Base-by-base conservation (phyloP, 2,888 invertebrate genomes). In the Mesorhabditis sp. region DNA sequence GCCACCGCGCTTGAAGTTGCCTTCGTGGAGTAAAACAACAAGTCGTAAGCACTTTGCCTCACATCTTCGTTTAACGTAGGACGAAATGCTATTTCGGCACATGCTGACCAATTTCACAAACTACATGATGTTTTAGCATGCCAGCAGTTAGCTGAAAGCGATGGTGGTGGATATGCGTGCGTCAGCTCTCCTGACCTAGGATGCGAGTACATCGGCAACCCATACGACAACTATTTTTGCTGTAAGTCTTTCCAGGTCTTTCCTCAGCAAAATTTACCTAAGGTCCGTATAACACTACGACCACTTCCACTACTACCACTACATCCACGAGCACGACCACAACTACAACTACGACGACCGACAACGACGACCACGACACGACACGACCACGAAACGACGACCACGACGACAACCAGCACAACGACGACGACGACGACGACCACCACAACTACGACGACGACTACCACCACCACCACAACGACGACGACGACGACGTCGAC, bases 321-420 rank as follows among this genome's bases (percentile, higher is more conserved):
- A 50, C 58, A 50, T 2, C 58, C n/a, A 50, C 58, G n/a, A 50
- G 1, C 7, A 50, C 58, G 58, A 50, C 58, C 7, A 50, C 58
- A 50, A 50, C 58, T n/a, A 50, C 58, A 50, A 50, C 58, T 50
- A 50, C 58, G n/a, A 50, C 58, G n/a, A 50, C 58, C 10, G n/a
- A 50, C 58, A 50, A 50, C 58, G 58, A 50, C 58, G 10, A 50
- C 58, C 7, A 50, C 58, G n/a, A 50, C 50, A 10, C 6, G 7
- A 50, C 6, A 6, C 6, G 13, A 6, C 6, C 6, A 6, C 13
- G 13, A 6, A 50, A 50, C 50, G 50, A 50, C 58, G 1, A 50
- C 58, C 1, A 50, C 58, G n/a, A 50, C 58, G 58, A 50, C 58
- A 50, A 50, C 58, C 2, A 50, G 1, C 58, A 50, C 58, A 1